phyloP scores from a whole-genome alignment of 2,113 vertebrate species.

The Poecile atricapillus region DNA sequence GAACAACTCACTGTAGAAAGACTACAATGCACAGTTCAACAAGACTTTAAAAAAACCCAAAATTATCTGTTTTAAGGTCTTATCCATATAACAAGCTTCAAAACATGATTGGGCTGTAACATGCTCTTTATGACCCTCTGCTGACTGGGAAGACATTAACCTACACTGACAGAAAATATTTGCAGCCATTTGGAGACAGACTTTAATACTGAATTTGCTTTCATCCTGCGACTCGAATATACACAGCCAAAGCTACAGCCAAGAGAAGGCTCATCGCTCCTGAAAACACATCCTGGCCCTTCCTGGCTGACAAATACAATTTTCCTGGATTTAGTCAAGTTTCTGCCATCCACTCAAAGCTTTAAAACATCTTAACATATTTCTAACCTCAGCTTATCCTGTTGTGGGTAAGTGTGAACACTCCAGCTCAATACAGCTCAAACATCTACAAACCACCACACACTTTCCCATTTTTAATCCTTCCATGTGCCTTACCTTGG shows the following conservation, averaged over 20 bases:
- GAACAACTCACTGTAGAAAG: not conserved
- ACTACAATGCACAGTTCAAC: not conserved
- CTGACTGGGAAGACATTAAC: not conserved
- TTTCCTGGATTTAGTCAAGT: not conserved
- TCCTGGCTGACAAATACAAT: not conserved
- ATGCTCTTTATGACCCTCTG: not conserved
- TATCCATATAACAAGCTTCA: not conserved
- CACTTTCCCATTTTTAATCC: not conserved
- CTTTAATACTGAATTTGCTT: not conserved
- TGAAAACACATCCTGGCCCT: not conserved
- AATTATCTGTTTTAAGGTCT: not conserved
- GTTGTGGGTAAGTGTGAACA: not conserved
- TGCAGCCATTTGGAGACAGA: not conserved
- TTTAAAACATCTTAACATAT: not conserved
- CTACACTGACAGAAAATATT: not conserved
- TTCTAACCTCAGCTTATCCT: not conserved
- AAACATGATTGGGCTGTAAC: not conserved
- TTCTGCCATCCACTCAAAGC: not conserved
- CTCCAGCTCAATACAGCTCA: not conserved
- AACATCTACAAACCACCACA: not conserved
- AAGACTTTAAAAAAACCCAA: not conserved
- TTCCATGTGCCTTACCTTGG: constrained; percentile 21
- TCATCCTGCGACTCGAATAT: not conserved
- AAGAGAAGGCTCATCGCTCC: not conserved
- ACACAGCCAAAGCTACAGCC: not conserved